Base-by-base conservation (phyloP, 2,797 vertebrate genomes). In the Dallia pectoralis region DNA sequence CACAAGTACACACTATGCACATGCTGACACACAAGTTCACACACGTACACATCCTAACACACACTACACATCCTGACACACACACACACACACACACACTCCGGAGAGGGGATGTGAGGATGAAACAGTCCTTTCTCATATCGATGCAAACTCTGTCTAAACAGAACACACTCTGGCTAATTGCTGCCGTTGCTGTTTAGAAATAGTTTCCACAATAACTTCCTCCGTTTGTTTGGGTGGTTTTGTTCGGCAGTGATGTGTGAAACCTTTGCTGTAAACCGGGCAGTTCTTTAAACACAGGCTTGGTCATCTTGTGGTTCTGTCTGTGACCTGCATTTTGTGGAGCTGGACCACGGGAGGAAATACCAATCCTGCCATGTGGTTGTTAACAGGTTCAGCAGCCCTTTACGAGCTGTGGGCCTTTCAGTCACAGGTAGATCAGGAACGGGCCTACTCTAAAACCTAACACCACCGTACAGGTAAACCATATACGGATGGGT, bases 21-120 rank as follows among this genome's bases (percentile, higher is more conserved):
- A n/a, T n/a, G 79, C 48, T 25, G 78, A 78, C 30, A 79, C 78
- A 86, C 86, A 89, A 85, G 84, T 89, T 83, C 18, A 14, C 25
- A 48, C 40, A 8, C 3, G 7, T n/a, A n/a, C n/a, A n/a, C n/a
- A n/a, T n/a, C n/a, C n/a, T n/a, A n/a, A n/a, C n/a, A n/a, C n/a
- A n/a, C n/a, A n/a, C n/a, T n/a, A n/a, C n/a, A n/a, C n/a, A n/a
- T n/a, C n/a, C n/a, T n/a, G n/a, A n/a, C 15, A 19, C n/a, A 44
- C 56, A 40, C 70, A 63, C 25, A 59, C 29, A 63, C 70, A 62
- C 53, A 62, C 53, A 71, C 53, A 71, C 51, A 2, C 14, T n/a
- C 30, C 7, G 29, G 22, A 1, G 25, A 73, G 65, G 71, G 64
- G 36, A 51, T 76, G 74, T 74, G 67, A 78, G 73, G 82, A 76